Base-by-base conservation (phyloP, 2,888 invertebrate genomes). In the Hirtodrosophila trivittata region DNA sequence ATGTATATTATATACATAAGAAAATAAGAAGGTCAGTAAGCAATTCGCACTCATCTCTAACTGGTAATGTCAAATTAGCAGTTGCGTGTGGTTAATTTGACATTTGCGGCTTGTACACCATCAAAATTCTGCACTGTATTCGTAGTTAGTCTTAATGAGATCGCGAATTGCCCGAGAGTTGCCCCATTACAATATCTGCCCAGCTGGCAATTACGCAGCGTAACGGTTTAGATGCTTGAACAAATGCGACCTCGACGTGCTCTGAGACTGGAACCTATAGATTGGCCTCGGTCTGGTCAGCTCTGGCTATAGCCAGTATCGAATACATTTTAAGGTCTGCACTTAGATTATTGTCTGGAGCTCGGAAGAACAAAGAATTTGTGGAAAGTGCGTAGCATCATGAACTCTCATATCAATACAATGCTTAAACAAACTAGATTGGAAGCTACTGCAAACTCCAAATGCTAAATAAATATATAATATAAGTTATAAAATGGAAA, bases 41-140 rank as follows among this genome's bases (percentile, higher is more conserved):
- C n/a, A n/a, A n/a, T n/a, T n/a, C n/a, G n/a, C n/a, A n/a, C 26
- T 18, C 60, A 46, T 67, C 41, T 28, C 37, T n/a, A 39, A n/a
- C 1, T 45, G 6, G 18, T 38, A 67, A 51, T 56, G 26, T 14
- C 35, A 26, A 37, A 37, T 47, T 18, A 12, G 25, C 50, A 62
- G 41, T 81, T 47, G 67, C 71, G 60, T 75, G 78, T 62, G 33
- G 16, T 14, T 69, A 77, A 75, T 66, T 60, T 35, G 56, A 65
- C 47, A 54, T 46, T n/a, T 45, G 51, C 62, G 45, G 41, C n/a
- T 35, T 38, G 33, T 55, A 35, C 9, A n/a, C 39, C 30, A 71
- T 32, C 14, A 28, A 13, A 60, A 14, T 60, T 66, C 66, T 45
- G 35, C 26, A 39, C 33, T 13, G 30, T 26, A 49, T 37, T 14